Evolutionary conservation across 2,113 vertebrate genomes (phyloP).

Genomic region (Rattus rattus): DNA sequence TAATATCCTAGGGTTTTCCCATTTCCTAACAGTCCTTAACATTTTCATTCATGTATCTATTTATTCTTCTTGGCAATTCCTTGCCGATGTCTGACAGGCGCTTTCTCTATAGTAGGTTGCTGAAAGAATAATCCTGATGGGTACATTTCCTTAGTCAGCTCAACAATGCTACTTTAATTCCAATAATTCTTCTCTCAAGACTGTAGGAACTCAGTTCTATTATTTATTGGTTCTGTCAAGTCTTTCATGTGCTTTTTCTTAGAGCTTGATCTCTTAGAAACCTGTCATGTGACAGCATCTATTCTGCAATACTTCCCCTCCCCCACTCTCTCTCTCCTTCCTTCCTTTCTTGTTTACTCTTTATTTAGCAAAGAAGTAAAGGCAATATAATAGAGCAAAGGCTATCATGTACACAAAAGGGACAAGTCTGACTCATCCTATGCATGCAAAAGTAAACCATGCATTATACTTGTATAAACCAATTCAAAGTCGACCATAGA

Average conservation of each 20-base stretch:
- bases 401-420: neutral
- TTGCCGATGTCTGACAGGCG: neutral
- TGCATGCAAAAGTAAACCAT: neutral
- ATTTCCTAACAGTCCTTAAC: neutral
- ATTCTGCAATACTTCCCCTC: neutral
- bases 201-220: neutral
- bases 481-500: neutral
- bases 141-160: neutral
- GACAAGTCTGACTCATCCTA: no score
- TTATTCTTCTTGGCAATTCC: conserved; percentile 15
- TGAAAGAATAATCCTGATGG: neutral
- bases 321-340: rapidly evolving
- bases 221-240: neutral
- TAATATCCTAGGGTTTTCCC: neutral
- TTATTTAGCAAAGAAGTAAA: neutral
- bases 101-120: neutral
- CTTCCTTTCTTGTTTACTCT: no score
- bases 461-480: neutral
- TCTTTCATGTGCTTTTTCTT: neutral
- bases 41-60: neutral
- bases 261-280: neutral
- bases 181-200: neutral
- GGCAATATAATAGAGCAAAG: neutral
- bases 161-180: conserved; percentile 5
- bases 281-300: neutral